Evolutionary conservation across 2,888 invertebrate genomes (phyloP).

Genomic region (Nematopogon swammerdamellus): DNA sequence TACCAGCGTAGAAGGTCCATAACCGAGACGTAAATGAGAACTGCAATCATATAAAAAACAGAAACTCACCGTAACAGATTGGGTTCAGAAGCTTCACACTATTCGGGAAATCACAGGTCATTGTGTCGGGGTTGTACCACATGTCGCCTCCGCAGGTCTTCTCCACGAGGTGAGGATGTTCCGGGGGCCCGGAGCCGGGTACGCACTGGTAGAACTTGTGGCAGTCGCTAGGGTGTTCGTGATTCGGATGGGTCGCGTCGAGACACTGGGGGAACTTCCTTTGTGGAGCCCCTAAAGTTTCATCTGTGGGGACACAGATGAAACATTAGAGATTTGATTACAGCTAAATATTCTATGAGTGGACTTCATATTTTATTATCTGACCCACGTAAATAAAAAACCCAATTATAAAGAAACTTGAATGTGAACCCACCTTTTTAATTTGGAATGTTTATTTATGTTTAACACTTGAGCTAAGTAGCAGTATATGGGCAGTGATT

Average conservation of each 20-base stretch:
- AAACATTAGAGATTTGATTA: constrained; percentile 1
- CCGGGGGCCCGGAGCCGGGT: constrained; percentile 26
- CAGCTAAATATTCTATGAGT: no score
- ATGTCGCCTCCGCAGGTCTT: constrained; percentile 63
- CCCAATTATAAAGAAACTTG: no score
- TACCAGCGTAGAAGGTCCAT: no score
- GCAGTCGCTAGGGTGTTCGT: constrained; percentile 64
- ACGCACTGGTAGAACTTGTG: constrained; percentile 67
- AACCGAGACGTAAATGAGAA: no score
- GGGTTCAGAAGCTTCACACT: constrained; percentile 57
- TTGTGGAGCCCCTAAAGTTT: neutral
- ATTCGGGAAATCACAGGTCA: constrained; percentile 64
- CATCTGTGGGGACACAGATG: constrained; percentile 4
- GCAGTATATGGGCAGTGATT: no score
- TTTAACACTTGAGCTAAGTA: no score
- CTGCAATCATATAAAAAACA: no score
- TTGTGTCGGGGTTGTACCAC: constrained; percentile 62
- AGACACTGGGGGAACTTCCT: constrained; percentile 25
- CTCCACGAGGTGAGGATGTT: constrained; percentile 49
- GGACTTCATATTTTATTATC: constrained; percentile 3
- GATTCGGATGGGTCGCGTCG: constrained; percentile 49
- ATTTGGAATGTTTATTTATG: no score
- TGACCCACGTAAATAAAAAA: no score
- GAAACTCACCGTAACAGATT: constrained; percentile 39
- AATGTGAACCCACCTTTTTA: no score